Evolutionary conservation across 2,888 invertebrate genomes (phyloP), one percentile per base, ranked within the genome.

Genomic region (Perithous albicinctus): DNA sequence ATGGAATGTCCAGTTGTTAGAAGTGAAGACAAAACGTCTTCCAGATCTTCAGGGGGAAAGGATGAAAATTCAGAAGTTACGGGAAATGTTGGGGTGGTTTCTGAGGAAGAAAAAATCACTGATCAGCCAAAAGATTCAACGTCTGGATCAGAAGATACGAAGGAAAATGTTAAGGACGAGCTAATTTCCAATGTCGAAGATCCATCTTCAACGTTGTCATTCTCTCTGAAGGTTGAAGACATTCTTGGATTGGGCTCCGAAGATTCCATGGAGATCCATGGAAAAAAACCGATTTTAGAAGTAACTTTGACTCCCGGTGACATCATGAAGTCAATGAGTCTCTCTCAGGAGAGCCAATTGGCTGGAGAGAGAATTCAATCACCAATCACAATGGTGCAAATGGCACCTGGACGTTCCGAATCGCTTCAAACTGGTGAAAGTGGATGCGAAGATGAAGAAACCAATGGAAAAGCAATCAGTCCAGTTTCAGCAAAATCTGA

Each of bases 381-480:
- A 2, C 88, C 88, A 12, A 80, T 88, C 8, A 88, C 88, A 29
- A 88, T 88, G 86, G 86, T 87, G 82, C 88, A 88, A 51, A 86
- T 86, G 41, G 86, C 77, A 1, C 85, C 87, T 0, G 78, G 56
- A 20, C 76, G 82, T 26, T 76, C 80, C 2, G 86, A 85, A 10
- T 82, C 84, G n/a, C 8, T 48, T 78, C 0, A 64, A 78, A 29
- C 80, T 67, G 8, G 80, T 81, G 10, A 84, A 32, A 78, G 18
- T 46, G 12, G 18, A 7, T 63, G 46, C 4, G 66, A 74, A 15
- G 64, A 82, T 6, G 67, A 64, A 35, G 74, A 77, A 46, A 54
- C 51, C 5, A 66, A 12, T 12, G 15, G 0, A 20, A 32, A 63
- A 67, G 32, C 20, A 4, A 6, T 8, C n/a, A n/a, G 29, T n/a